Evolutionary conservation across 2,888 invertebrate species (phyloP), one percentile per base, ranked within the genome.

Genomic region (Monoplex corrugatus): DNA sequence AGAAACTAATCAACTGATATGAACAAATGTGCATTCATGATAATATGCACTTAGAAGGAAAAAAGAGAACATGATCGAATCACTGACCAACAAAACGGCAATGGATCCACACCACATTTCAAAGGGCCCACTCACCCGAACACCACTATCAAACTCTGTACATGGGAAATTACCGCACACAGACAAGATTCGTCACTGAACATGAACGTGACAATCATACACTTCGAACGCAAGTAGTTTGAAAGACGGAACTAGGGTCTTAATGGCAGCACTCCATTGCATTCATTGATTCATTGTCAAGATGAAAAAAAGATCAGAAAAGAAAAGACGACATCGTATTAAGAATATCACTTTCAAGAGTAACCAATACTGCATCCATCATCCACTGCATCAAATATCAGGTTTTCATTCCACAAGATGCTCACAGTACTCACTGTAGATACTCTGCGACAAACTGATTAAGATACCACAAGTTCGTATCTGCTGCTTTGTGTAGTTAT

Each of bases 171-270:
- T 43, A 32, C 28, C 43, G 5, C 35, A 35, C 35, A 38, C 50
- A 84, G 8, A 23, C 16, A 35, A 57, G 44, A 38, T 13, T n/a
- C n/a, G n/a, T n/a, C 50, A 57, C 40, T 43, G 40, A 80, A 80
- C 78, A 43, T 43, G n/a, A n/a, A n/a, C n/a, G 19, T 38, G 38
- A 57, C 50, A 50, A 80, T n/a, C 28, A 35, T n/a, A 57, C 57
- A 44, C 23, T 84, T 28, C 32, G 35, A 84, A 82, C 45, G 13
- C 5, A 82, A 82, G n/a, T 32, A 45, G 45, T 84, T 6, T 84
- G 84, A 84, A 84, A 84, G 84, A 84, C 84, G 45, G 84, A 44
- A 35, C 57, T 44, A 84, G 84, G 38, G n/a, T 35, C 1, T 13
- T 32, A 57, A 45, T 84, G 84, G 84, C 50, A 32, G 28, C 84